Evolutionary conservation across 2,113 vertebrate species (phyloP), one percentile per base, ranked within the genome.

Genomic region (Theristicus caerulescens): DNA sequence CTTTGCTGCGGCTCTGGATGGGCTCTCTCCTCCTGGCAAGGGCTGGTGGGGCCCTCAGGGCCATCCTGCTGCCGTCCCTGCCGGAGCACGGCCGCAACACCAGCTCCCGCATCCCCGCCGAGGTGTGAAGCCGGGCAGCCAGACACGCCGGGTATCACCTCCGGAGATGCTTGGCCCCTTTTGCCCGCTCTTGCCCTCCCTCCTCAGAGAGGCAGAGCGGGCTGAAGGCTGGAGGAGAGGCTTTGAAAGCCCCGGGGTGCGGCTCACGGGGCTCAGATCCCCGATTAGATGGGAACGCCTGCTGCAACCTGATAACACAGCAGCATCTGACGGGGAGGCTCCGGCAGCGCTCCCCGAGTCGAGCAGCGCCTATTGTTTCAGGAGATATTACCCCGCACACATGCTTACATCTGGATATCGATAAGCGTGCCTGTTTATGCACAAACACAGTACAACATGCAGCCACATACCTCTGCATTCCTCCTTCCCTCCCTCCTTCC

Each of bases 261-360:
- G 9, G 91, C 94, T 91, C 82, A 26, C 9, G 70, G 93, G 93
- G 88, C 86, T 96, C 76, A 91, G 93, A 96, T 96, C 90, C 82
- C 88, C 9, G 77, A 95, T 90, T 91, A 97, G 96, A 96, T 93
- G 90, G 84, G 88, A 97, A 79, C 61, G 94, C 86, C 96, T 97
- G 95, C 95, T 95, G 95, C 91, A 89, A 90, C 82, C 70, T 94
- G 97, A 97, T 98, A 97, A 97, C 54, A 54, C 7, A 2, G 76
- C 81, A 69, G 87, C 92, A 61, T 86, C 89, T 91, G 93, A 90
- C 67, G 5, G 67, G 82, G 94, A 94, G 81, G 82, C 94, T 96
- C 87, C 80, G 8, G 91, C 83, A 69, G 86, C 15, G 18, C 86
- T 92, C 80, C 81, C 66, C 5, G 16, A 85, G 93, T 38, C 21